phyloP scores from a whole-genome alignment of 2,113 vertebrate genomes.

The Glaucidium brasilianum region DNA sequence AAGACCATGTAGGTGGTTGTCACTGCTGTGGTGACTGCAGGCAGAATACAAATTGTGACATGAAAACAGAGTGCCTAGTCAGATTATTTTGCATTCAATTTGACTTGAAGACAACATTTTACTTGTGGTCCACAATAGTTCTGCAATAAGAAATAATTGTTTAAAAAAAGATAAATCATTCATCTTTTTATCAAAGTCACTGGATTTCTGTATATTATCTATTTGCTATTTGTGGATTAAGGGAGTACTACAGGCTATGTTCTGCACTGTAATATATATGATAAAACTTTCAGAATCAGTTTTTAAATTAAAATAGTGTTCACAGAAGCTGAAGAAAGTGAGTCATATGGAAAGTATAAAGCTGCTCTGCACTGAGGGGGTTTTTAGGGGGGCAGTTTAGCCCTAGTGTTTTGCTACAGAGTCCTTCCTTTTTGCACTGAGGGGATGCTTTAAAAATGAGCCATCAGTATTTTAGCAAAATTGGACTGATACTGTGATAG shows the following conservation, averaged over 20 bases:
- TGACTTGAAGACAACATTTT: background rate
- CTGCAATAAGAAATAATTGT: background rate
- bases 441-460: background rate
- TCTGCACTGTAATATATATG: background rate
- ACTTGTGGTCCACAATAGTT: background rate
- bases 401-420: background rate
- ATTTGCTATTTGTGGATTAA: background rate
- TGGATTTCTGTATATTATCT: background rate
- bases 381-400: background rate
- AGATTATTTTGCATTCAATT: background rate
- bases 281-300: background rate
- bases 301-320: background rate
- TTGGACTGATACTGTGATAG: background rate
- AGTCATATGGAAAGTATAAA: background rate
- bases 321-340: background rate
- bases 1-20: background rate
- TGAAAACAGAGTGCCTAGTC: background rate
- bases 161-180: background rate
- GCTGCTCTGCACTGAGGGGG: background rate
- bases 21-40: background rate
- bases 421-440: background rate
- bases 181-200: background rate
- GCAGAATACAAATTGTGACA: background rate
- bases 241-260: background rate
- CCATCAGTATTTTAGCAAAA: background rate